Evolutionary conservation across 1,140 invertebrate species (phyloP).

Genomic region (Chironomus striatipennis): DNA sequence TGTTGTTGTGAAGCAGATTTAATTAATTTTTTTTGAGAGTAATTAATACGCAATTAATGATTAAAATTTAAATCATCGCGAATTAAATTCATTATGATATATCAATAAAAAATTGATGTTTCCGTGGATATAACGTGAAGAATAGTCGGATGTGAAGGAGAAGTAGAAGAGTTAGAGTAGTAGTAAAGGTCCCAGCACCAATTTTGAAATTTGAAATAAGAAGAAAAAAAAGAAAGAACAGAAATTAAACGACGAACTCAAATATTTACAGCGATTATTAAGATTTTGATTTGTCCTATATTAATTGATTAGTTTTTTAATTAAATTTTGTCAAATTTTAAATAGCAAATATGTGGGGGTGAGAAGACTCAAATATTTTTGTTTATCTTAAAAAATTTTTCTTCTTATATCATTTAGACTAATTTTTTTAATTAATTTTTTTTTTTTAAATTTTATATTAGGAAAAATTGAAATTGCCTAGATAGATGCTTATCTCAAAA

Average conservation of each 20-base stretch:
- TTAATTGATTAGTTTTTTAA: neutral
- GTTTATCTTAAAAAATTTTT: conserved; percentile 14
- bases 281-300: neutral
- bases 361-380: neutral
- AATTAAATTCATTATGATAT: neutral
- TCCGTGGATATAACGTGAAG: neutral
- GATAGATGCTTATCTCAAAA: neutral
- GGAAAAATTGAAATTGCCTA: conserved; percentile 1
- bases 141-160: neutral
- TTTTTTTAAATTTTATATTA: no score
- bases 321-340: neutral
- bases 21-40: neutral
- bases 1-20: neutral
- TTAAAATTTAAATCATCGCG: neutral
- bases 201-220: conserved; percentile 2
- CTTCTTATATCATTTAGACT: neutral
- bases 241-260: conserved; percentile 7
- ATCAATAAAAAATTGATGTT: neutral
- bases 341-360: neutral
- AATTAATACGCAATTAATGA: neutral
- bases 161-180: conserved; percentile 12
- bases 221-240: conserved; percentile 15
- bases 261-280: conserved; percentile 17
- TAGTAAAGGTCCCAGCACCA: conserved; percentile 18
- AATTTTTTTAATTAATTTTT: neutral